Evolutionary conservation across 2,113 vertebrate genomes (phyloP).

Genomic region (Pelvicachromis taeniatus): DNA sequence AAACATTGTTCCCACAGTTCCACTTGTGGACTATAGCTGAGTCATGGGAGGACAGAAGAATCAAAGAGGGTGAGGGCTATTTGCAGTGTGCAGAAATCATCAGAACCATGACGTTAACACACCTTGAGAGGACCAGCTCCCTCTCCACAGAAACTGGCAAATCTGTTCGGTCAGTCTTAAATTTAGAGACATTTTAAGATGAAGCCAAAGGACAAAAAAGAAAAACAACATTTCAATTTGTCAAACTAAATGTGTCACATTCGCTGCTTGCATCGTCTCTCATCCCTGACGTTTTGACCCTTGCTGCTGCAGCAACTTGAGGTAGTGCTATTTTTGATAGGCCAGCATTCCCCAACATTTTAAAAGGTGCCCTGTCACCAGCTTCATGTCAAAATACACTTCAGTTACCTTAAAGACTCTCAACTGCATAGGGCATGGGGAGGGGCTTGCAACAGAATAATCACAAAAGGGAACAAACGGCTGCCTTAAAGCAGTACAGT

Average conservation of each 20-base stretch:
- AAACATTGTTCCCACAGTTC: not conserved
- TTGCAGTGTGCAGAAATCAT: constrained; percentile 13
- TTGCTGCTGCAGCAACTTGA: constrained; percentile 52
- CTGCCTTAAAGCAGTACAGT: constrained; percentile 22
- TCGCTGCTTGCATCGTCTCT: constrained; percentile 8
- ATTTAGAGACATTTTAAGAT: constrained; percentile 58
- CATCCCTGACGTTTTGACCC: constrained; percentile 45
- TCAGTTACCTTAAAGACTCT: constrained; percentile 27
- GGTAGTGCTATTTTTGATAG: constrained; percentile 42
- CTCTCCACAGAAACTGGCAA: constrained; percentile 33
- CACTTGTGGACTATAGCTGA: not conserved
- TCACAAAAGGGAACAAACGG: constrained; percentile 14
- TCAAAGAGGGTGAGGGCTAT: not conserved
- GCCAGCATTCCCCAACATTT: constrained; percentile 17
- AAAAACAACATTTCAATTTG: constrained; percentile 41
- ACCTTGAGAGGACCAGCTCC: constrained; percentile 41
- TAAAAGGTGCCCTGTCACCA: constrained; percentile 47
- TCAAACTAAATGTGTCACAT: constrained; percentile 62
- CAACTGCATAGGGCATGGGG: not conserved
- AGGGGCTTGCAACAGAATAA: constrained; percentile 10
- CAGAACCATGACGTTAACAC: constrained; percentile 48
- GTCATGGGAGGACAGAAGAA: not conserved
- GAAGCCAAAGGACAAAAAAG: not conserved
- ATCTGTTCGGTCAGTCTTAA: constrained; percentile 60
- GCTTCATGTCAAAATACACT: constrained; percentile 32